Percentiles rank a stretch among this genome's conserved stretches.
Evolutionary conservation across 1,140 invertebrate species (phyloP).

Genomic region (Palaemon carinicauda): DNA sequence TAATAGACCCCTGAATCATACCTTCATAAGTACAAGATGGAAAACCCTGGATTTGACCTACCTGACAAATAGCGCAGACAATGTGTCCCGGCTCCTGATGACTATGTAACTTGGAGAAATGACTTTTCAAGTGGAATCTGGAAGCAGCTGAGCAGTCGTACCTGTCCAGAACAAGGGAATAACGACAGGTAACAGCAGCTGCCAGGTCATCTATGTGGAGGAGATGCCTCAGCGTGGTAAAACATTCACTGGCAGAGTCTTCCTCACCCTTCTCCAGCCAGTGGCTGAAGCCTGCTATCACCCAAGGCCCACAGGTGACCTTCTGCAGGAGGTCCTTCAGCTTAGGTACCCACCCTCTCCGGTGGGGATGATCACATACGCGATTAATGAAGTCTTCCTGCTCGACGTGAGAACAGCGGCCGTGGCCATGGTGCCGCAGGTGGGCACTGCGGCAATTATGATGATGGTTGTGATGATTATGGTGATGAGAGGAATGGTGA

Average conservation of each 20-base stretch:
- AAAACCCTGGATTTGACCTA: neutral
- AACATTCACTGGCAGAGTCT: constrained; percentile 9
- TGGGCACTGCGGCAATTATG: neutral
- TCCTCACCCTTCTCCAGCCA: constrained; percentile 19
- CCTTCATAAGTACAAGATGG: too few relatives aligned
- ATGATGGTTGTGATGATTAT: too few relatives aligned
- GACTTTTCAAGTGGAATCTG: neutral
- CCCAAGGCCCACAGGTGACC: constrained; percentile 17
- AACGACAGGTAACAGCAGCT: constrained; percentile 22
- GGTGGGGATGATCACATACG: neutral
- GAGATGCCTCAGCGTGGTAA: constrained; percentile 21
- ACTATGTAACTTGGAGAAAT: too few relatives aligned
- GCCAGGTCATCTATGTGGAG: constrained; percentile 39
- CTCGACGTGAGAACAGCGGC: constrained; percentile 2
- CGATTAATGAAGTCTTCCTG: constrained; percentile 1
- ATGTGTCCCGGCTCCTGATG: constrained; percentile 10
- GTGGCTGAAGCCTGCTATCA: neutral
- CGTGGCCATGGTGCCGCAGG: constrained; percentile 45
- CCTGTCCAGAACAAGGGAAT: neutral
- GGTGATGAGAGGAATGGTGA: too few relatives aligned
- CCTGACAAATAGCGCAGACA: constrained; percentile 39
- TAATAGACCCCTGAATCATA: too few relatives aligned
- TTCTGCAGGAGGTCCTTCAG: constrained; percentile 12
- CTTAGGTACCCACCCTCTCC: neutral
- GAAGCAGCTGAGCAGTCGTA: constrained; percentile 25